phyloP scores from a whole-genome alignment of 2,888 invertebrate genomes.

The Cephus pulcher region DNA sequence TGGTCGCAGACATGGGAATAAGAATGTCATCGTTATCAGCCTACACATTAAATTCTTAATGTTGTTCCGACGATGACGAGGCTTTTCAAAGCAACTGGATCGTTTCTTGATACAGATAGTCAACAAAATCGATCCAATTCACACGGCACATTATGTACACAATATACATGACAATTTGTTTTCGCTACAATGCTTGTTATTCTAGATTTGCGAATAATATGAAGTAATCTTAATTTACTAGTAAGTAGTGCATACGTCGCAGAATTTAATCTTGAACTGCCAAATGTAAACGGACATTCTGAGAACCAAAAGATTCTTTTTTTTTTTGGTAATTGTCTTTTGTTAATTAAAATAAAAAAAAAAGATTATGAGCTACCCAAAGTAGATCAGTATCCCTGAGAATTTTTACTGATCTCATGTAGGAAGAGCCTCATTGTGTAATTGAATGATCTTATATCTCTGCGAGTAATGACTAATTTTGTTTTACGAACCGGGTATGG shows the following conservation, averaged over 20 bases:
- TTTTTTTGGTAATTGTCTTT: background rate
- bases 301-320: background rate
- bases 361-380: background rate
- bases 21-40: background rate
- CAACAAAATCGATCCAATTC: background rate
- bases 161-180: slow-evolving; percentile 37
- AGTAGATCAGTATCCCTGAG: background rate
- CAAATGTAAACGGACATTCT: background rate
- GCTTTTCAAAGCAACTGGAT: background rate
- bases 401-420: background rate
- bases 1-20: background rate
- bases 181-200: slow-evolving; percentile 6
- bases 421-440: background rate
- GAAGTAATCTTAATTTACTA: background rate
- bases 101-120: background rate
- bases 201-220: background rate
- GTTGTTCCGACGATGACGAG: too few species aligned
- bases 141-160: slow-evolving; percentile 35
- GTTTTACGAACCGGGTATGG: background rate
- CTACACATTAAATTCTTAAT: background rate
- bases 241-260: background rate
- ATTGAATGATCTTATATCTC: background rate
- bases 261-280: background rate
- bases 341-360: background rate
- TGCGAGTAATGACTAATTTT: background rate